These are phyloP conservation scores for Anaspis maculata DNA, from an alignment of 2,888 invertebrate species.

Conservation along the genomic window DNA sequence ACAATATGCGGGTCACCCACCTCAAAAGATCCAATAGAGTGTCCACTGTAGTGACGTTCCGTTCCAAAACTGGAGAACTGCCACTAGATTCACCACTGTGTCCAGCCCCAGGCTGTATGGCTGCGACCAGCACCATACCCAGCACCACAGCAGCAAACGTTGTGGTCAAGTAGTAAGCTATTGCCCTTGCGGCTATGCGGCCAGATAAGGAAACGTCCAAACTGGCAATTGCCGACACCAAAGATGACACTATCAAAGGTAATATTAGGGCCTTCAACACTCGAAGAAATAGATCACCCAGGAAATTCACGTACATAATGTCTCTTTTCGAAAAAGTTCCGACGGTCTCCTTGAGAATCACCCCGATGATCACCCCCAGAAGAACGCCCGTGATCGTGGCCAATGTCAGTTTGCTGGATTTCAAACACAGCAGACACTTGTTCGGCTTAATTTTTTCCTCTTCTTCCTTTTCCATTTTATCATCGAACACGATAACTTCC, in stretches of 20 bases:
- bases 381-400: conserved; percentile 51
- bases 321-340: conserved; percentile 49
- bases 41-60: conserved; percentile 55
- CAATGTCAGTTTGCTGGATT: conserved; percentile 47
- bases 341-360: conserved; percentile 39
- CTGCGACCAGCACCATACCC: conserved; percentile 60
- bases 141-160: conserved; percentile 61
- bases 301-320: conserved; percentile 60
- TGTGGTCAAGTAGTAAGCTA: conserved; percentile 60
- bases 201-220: conserved; percentile 60
- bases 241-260: conserved; percentile 60
- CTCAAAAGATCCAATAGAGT: conserved; percentile 63
- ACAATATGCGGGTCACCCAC: conserved; percentile 43
- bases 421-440: conserved; percentile 30
- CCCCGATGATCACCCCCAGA: conserved; percentile 47
- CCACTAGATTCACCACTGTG: conserved; percentile 14
- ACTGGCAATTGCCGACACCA: conserved; percentile 61
- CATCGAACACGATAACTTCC: not conserved
- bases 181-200: conserved; percentile 56
- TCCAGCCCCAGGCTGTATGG: conserved; percentile 54
- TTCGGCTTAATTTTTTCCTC: conserved; percentile 12
- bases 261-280: conserved; percentile 68
- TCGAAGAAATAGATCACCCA: conserved; percentile 63
- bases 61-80: conserved; percentile 18
- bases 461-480: not conserved